Base-by-base conservation (phyloP, 23 tunicate genomes). In the Trididemnum miniatum region DNA sequence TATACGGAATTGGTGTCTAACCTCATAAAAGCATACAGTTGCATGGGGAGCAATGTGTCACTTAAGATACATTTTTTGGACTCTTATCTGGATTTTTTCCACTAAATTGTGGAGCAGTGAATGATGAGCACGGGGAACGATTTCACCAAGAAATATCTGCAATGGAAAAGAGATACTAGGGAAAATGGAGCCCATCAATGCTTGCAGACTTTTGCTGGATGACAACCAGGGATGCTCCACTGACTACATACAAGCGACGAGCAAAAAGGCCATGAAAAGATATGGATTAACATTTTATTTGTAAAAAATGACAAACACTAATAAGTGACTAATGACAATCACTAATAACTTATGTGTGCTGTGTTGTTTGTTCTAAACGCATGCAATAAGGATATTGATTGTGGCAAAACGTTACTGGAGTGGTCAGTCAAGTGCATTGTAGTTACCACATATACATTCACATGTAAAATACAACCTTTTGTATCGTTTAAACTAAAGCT, bases 61-160 rank as follows among this genome's bases (percentile, higher is more conserved):
- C 76, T 69, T 31, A 69, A 69, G 76, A 69, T 69, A 69, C 76
- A 69, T 69, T 69, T 69, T 69, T 69, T 69, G 38, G 76, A 34
- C 40, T 69, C 76, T 32, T 23, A 69, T 69, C 39, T 69, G 23
- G 76, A 69, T 69, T 30, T 32, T 69, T 69, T 34, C 40, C 38
- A 69, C 76, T 38, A 32, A 69, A 69, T 23, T 69, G 76, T 69
- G 38, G 12, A 31, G 76, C 38, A 69, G 76, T 69, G 20, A 69
- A 27, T 62, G 69, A 62, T 62, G 76, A 69, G 39, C 76, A 29
- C 23, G 76, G 39, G 30, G 76, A 69, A 23, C 39, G 15, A 34
- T 31, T 62, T 32, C 76, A 69, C 76, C 38, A 31, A 69, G 28
- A 34, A 18, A 69, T 69, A 29, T 69, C 76, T 69, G 76, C 38